A percentile compares a stretch with the other conserved stretches of the same genome.
Conservation (phyloP, 1,140 invertebrate species). For the Pseudobourletiella spinata region DNA sequence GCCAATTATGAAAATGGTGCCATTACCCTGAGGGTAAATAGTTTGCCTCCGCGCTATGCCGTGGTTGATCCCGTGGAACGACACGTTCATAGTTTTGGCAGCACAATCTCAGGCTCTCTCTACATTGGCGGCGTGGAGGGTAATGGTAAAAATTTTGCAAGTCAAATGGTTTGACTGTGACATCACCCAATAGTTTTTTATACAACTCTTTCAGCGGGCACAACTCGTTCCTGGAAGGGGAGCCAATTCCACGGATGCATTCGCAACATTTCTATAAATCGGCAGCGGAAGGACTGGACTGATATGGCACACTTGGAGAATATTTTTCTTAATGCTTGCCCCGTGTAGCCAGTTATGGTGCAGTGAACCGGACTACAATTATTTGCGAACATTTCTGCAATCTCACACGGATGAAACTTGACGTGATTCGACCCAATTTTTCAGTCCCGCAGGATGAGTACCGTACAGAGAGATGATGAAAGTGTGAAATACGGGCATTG, state of each 20-base stretch:
- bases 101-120: slow-evolving; percentile 47
- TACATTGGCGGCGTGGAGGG: slow-evolving; percentile 80
- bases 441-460: too few relatives aligned
- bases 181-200: too few relatives aligned
- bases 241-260: slow-evolving; percentile 89
- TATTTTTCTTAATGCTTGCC: slow-evolving; percentile 76
- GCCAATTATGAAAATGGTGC: slow-evolving; percentile 56
- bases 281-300: slow-evolving; percentile 63
- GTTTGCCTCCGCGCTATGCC: slow-evolving; percentile 9
- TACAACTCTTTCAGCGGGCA: slow-evolving; percentile 51
- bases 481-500: too few relatives aligned
- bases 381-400: too few relatives aligned
- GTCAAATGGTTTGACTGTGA: too few relatives aligned
- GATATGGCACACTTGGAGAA: slow-evolving; percentile 71
- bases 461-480: too few relatives aligned
- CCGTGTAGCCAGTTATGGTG: too few relatives aligned
- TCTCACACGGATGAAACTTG: too few relatives aligned
- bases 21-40: slow-evolving; percentile 29
- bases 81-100: neutral
- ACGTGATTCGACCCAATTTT: too few relatives aligned
- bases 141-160: too few relatives aligned
- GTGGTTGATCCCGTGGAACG: slow-evolving; percentile 6
- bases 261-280: slow-evolving; percentile 64
- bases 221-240: slow-evolving; percentile 49
- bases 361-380: too few relatives aligned